Base-by-base conservation (phyloP, 2,888 invertebrate species). In the Tuberolachnus salignus region DNA sequence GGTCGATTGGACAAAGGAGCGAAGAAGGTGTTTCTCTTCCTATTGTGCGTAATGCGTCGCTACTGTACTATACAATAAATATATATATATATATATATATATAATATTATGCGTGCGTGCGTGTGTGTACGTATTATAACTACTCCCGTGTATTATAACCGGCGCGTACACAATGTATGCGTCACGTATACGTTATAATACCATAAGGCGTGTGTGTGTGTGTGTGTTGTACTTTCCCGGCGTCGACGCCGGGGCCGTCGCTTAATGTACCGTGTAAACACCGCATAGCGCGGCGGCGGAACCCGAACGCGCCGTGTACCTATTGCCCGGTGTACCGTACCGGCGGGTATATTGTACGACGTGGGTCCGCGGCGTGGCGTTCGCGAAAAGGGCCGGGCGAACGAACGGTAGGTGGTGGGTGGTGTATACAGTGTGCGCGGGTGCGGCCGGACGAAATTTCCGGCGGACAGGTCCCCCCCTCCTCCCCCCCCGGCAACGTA, bases 221-320 rank as follows among this genome's bases (percentile, higher is more conserved):
- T 23, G 13, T 51, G 34, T 64, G 44, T 49, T 46, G 66, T 75
- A 51, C 64, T 74, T 64, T 66, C n/a, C n/a, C n/a, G n/a, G n/a
- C 74, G 73, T 73, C 59, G 59, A 55, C 57, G 70, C 71, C 75
- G 67, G 49, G 57, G 42, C 63, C 6, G 34, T 34, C 34, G 34
- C 49, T 53, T 78, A 78, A 78, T 78, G 78, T 78, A 69, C 69
- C 78, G 67, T 69, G 78, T 78, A 78, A 78, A 78, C 78, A 78
- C 67, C 16, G n/a, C 51, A 34, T n/a, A 61, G 51, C 51, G 44
- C 61, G 75, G 11, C 26, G 61, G 19, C 57, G 19, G 57, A 59
- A 59, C 67, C 78, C 59, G 78, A 78, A 67, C 53, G 51, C 64
- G 53, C 64, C 53, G 23, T 53, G 63, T 42, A n/a, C 3, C 8